phyloP scores from a whole-genome alignment of 37 sponge, comb jelly and placozoan genomes.

The Axinella damicornis region DNA sequence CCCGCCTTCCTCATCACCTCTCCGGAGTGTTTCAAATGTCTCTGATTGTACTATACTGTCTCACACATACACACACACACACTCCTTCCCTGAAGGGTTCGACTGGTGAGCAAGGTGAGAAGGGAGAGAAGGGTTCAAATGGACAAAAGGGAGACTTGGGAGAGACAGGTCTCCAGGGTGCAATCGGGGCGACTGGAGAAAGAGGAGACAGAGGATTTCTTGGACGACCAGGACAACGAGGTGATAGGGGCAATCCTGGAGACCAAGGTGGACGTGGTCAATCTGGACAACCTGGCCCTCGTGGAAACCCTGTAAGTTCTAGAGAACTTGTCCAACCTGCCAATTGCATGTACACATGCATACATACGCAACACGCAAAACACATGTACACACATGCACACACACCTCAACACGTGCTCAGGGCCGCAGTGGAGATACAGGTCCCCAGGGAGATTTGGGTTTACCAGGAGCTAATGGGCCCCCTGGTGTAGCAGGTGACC shows the following conservation, averaged over 20 bases:
- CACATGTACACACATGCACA: no score
- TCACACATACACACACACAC: no score
- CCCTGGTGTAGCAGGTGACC: conserved; percentile 46
- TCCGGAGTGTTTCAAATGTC: no score
- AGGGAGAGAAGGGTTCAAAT: conserved; percentile 42
- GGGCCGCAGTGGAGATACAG: conserved; percentile 46
- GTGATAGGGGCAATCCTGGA: conserved; percentile 22
- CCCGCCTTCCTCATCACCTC: no score
- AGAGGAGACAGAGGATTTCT: conserved; percentile 16
- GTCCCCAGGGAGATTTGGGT: conserved; percentile 44
- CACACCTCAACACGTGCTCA: neutral
- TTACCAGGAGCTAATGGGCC: conserved; percentile 48
- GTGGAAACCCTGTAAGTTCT: conserved; percentile 67
- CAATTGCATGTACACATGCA: no score
- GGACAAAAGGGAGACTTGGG: conserved; percentile 39
- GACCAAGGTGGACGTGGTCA: conserved; percentile 41
- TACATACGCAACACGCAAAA: no score
- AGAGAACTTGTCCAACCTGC: no score
- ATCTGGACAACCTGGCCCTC: conserved; percentile 58
- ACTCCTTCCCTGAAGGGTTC: neutral
- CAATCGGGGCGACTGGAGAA: conserved; percentile 48
- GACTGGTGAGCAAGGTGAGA: neutral
- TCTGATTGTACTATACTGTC: no score
- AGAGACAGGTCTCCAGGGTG: conserved; percentile 3
- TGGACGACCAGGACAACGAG: conserved; percentile 13